Percentiles rank a stretch among this genome's conserved stretches.
Conservation (phyloP, 2,797 vertebrate genomes). For the Chrysocyon brachyurus region DNA sequence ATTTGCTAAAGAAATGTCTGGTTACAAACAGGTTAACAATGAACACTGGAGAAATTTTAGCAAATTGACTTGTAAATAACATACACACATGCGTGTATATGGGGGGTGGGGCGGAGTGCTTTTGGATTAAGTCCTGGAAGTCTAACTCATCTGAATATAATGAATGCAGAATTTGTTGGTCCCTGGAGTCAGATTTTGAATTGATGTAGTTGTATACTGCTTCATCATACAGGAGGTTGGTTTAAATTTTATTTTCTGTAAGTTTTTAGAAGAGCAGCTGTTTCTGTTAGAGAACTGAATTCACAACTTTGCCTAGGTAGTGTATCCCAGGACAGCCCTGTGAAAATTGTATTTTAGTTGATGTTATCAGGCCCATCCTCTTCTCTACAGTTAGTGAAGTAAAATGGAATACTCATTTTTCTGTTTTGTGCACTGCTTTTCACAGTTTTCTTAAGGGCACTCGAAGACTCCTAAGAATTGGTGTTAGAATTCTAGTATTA, state of each 20-base stretch:
- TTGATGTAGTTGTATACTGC: neutral
- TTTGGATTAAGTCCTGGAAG: neutral
- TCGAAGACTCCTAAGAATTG: neutral
- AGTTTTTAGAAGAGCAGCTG: neutral
- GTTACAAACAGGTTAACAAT: constrained; percentile 35
- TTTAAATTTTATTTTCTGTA: constrained; percentile 28
- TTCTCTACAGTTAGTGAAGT: constrained; percentile 59
- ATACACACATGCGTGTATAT: fast-evolving
- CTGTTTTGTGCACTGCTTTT: constrained; percentile 57
- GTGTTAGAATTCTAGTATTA: constrained; percentile 55
- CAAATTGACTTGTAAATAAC: neutral
- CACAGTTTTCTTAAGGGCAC: constrained; percentile 48
- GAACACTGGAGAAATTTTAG: neutral
- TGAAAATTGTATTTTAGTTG: constrained; percentile 50
- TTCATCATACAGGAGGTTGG: neutral
- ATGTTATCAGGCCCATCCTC: neutral
- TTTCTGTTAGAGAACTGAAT: neutral
- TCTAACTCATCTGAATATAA: neutral
- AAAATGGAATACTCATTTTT: constrained; percentile 56
- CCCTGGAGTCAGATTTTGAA: neutral
- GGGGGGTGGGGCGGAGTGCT: fast-evolving
- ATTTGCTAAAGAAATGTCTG: constrained; percentile 70
- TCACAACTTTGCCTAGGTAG: neutral
- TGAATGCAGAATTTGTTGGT: neutral
- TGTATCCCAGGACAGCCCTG: neutral